Percentiles rank a stretch among this genome's conserved stretches.
These are phyloP conservation scores for Labroides dimidiatus DNA, from an alignment of 2,797 vertebrate species.

Conservation along the genomic window DNA sequence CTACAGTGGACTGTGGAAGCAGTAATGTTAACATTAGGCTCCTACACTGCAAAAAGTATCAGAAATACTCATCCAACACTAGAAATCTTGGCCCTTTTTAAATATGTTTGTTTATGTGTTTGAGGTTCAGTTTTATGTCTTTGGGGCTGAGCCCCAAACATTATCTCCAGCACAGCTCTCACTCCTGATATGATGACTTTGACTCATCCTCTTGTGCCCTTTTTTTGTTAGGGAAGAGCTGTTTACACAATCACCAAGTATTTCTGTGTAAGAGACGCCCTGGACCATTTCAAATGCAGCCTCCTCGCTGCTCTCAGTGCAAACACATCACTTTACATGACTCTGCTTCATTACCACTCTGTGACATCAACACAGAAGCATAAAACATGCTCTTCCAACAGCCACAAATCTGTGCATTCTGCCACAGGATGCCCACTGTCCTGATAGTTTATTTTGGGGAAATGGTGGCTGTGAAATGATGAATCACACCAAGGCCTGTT, in stretches of 20 bases:
- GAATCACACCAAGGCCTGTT: slow-evolving; percentile 21
- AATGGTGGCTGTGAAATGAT: slow-evolving; percentile 6
- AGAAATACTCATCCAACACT: no score
- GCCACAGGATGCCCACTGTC: slow-evolving; percentile 6
- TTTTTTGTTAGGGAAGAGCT: slow-evolving; percentile 5
- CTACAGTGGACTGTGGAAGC: no score
- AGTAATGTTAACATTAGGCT: no score
- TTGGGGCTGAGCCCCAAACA: no score
- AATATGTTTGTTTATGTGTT: no score
- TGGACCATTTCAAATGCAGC: slow-evolving; percentile 7
- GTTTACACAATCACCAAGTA: background rate
- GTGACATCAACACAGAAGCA: slow-evolving; percentile 1
- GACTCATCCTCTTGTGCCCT: background rate
- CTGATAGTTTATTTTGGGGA: background rate
- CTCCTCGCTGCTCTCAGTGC: slow-evolving; percentile 1
- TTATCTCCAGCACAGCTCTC: no score
- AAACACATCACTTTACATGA: slow-evolving; percentile 22
- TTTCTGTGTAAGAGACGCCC: slow-evolving; percentile 6
- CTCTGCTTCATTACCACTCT: background rate
- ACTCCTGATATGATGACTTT: background rate
- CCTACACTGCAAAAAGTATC: no score
- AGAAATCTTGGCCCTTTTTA: no score
- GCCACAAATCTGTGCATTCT: slow-evolving; percentile 14
- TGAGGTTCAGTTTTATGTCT: background rate
- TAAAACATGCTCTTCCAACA: background rate